These are phyloP conservation scores for Tetranychus cinnabarinus DNA, from an alignment of 1,140 invertebrate genomes.

Conservation along the genomic window DNA sequence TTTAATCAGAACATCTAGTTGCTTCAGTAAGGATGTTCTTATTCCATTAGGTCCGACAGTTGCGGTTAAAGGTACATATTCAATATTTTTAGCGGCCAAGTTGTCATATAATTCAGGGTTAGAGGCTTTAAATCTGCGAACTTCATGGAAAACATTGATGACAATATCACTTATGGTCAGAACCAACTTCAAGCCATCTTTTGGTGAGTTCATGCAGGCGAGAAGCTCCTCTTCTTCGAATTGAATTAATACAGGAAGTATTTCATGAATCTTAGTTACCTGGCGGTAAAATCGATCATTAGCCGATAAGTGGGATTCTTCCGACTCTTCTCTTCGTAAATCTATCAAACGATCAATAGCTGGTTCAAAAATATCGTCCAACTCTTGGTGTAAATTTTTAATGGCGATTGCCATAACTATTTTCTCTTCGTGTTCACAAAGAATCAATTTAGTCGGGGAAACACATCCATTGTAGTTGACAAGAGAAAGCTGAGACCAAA, in stretches of 20 bases:
- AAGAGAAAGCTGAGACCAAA: slow-evolving; percentile 40
- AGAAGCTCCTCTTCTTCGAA: slow-evolving; percentile 18
- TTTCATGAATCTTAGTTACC: slow-evolving; percentile 27
- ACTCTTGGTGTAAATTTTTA: slow-evolving; percentile 24
- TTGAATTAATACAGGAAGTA: slow-evolving; percentile 18
- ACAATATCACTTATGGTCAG: slow-evolving; percentile 18
- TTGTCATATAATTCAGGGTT: slow-evolving; percentile 14
- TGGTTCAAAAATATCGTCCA: slow-evolving; percentile 23
- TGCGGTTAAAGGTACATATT: slow-evolving; percentile 25
- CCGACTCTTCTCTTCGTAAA: slow-evolving; percentile 22
- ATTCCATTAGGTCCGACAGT: slow-evolving; percentile 18
- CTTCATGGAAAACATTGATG: slow-evolving; percentile 17
- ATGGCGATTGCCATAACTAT: slow-evolving; percentile 44
- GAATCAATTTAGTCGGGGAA: slow-evolving; percentile 36
- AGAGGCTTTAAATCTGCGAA: slow-evolving; percentile 17
- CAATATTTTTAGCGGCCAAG: slow-evolving; percentile 11
- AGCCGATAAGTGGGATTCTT: slow-evolving; percentile 30
- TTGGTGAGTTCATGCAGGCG: slow-evolving; percentile 12
- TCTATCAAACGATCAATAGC: slow-evolving; percentile 33
- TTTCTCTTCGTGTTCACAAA: slow-evolving; percentile 46
- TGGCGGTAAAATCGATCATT: slow-evolving; percentile 45
- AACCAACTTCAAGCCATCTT: slow-evolving; percentile 15
- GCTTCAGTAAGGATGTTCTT: slow-evolving; percentile 20
- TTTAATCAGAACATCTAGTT: slow-evolving; percentile 18
- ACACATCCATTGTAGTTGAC: slow-evolving; percentile 30